Evolutionary conservation across 2,797 vertebrate species (phyloP), one percentile per base, ranked within the genome.

Genomic region (Botia almorhae): DNA sequence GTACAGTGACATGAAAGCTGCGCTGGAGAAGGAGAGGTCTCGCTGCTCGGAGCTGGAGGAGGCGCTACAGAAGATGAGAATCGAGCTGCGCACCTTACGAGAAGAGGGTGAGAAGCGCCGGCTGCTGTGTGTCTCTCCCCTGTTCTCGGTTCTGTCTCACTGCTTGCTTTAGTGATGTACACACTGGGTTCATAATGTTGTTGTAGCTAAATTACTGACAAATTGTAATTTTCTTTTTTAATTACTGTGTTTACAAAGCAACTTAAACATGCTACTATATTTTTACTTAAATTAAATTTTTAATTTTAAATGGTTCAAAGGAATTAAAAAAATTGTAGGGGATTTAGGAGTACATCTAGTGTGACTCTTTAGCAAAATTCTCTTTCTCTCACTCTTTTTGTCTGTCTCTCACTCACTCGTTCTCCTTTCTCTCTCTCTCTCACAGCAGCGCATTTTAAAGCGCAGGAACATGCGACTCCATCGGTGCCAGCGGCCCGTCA

Each of bases 51-150:
- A 99, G 90, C 95, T 99, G 68, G 98, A 99, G 87, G 98, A 99
- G 78, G 97, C 96, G 82, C 94, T 99, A 84, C 98, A 99, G 92
- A 99, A 99, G 93, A 99, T 97, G 89, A 96, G 97, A 89, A 96
- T 98, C 76, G 98, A 99, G 85, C 94, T 99, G 77, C 94, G 97
- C 71, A 97, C 96, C 0, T 95, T 98, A 76, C 93, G 98, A 86
- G 98, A 99, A 88, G 97, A 99, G 92, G 98, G 98, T 99, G 93
- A 63, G 84, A 16, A 39, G 1, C 17, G 58, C 6, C 33, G 43
- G 29, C 29, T 29, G 29, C 56, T 12, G 26, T 29, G 4, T 11
- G 1, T 14, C 2, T 46, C 21, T n/a, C n/a, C n/a, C n/a, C n/a
- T n/a, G n/a, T n/a, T n/a, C n/a, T n/a, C n/a, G 29, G 13, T 17